Evolutionary conservation across 2,888 invertebrate species (phyloP), one percentile per base, ranked within the genome.

Genomic region (Xanthia icteritia): DNA sequence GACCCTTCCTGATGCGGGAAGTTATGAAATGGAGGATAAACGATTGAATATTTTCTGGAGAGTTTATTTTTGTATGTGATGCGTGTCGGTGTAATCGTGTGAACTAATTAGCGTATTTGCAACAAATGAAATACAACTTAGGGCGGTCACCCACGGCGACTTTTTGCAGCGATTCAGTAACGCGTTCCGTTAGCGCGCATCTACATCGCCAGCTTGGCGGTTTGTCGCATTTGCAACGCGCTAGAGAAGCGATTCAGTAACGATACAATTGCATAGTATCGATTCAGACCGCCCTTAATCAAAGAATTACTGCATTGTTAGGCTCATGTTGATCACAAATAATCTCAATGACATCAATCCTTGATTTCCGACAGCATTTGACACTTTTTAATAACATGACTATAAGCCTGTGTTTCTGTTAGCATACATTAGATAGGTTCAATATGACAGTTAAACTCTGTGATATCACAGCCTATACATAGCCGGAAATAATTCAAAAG

Each of bases 1-100:
- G 90, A 79, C 77, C 75, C 84, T 82, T 76, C 17, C 67, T 58
- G 36, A 61, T 75, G 48, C 67, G 23, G 60, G 65, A 73, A 45
- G 75, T 80, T 82, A 56, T 71, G 48, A 68, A 48, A 84, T 71
- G 23, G 20, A n/a, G 56, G n/a, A 60, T 60, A 31, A 66, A 61
- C 2, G 54, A 48, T 61, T 20, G 1, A 11, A 17, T 31, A 36
- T 54, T 81, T 74, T 72, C 64, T n/a, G 9, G 2, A 5, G 1
- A 0, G 4, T 61, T 17, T 9, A 5, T 3, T 73, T 31, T 36
- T 27, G 36, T 13, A 6, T 3, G 17, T 6, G 45, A 23, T 42
- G 17, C n/a, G 23, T 23, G n/a, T n/a, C 31, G 2, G 13, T 31
- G 6, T 20, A 17, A 17, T 58, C 11, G 17, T n/a, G 11, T 11